Conservation (phyloP, 2,113 vertebrate species). For the Ameiurus melas region DNA sequence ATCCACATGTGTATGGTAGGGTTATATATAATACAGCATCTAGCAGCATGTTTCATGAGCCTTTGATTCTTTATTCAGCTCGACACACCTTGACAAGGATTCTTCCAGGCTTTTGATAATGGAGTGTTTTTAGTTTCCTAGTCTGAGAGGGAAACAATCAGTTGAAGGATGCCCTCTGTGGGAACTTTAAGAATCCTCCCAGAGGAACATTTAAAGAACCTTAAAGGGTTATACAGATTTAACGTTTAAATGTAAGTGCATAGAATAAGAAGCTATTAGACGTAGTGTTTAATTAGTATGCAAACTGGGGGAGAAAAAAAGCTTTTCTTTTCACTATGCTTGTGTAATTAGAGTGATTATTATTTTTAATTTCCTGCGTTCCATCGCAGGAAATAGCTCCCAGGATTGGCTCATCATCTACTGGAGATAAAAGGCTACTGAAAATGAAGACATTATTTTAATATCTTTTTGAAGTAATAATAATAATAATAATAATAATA, state of each 20-base stretch:
- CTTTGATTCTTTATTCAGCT: neutral
- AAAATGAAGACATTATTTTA: neutral
- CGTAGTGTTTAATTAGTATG: neutral
- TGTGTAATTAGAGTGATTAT: constrained; percentile 15
- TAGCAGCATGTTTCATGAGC: neutral
- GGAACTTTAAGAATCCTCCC: neutral
- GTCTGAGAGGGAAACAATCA: neutral
- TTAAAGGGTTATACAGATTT: neutral
- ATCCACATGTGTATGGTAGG: neutral
- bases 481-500: too few species aligned
- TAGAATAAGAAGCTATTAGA: neutral
- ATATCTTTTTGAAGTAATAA: neutral
- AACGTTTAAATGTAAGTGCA: neutral
- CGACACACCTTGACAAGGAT: neutral
- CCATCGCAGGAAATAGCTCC: neutral
- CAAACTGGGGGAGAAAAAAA: neutral
- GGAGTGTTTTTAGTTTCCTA: neutral
- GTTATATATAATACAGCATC: neutral
- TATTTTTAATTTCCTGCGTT: neutral
- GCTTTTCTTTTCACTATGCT: neutral
- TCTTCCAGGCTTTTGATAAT: neutral
- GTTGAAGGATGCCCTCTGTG: neutral
- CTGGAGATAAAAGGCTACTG: neutral
- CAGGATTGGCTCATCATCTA: neutral
- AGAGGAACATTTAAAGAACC: neutral